A percentile compares a stretch with the other conserved stretches of the same genome.
phyloP scores from a whole-genome alignment of 2,888 invertebrate genomes.

The Rhagonycha lutea region DNA sequence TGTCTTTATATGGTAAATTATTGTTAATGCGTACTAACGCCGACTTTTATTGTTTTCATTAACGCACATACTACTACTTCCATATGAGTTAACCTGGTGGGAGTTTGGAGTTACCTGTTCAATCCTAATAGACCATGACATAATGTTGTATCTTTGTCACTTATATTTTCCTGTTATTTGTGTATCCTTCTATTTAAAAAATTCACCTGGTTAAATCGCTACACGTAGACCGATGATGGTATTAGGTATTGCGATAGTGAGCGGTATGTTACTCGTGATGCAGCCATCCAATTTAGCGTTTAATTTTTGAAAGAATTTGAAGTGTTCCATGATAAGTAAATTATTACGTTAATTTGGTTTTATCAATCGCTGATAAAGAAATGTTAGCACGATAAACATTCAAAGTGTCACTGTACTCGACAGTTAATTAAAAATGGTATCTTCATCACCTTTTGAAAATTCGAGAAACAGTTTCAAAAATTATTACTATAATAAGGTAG shows the following conservation, averaged over 20 bases:
- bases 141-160: constrained; percentile 19
- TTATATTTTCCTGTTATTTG: constrained; percentile 11
- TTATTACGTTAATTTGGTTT: neutral
- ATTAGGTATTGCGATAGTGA: neutral
- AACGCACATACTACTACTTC: neutral
- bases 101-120: constrained; percentile 27
- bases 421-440: constrained; percentile 14
- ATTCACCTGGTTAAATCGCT: constrained; percentile 1
- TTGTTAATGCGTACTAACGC: neutral
- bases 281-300: neutral
- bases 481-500: constrained; percentile 27
- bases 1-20: neutral
- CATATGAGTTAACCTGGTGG: constrained; percentile 29
- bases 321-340: neutral
- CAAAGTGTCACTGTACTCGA: neutral
- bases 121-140: constrained; percentile 18
- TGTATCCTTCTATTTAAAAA: constrained; percentile 2
- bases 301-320: neutral
- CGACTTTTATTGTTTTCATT: neutral
- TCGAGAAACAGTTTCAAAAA: constrained; percentile 15
- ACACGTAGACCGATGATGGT: constrained; percentile 5
- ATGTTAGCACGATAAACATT: neutral
- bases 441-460: constrained; percentile 19
- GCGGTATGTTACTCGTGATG: constrained; percentile 10
- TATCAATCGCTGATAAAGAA: neutral